phyloP scores from a whole-genome alignment of 2,113 vertebrate genomes.

The Chaenocephalus aceratus region DNA sequence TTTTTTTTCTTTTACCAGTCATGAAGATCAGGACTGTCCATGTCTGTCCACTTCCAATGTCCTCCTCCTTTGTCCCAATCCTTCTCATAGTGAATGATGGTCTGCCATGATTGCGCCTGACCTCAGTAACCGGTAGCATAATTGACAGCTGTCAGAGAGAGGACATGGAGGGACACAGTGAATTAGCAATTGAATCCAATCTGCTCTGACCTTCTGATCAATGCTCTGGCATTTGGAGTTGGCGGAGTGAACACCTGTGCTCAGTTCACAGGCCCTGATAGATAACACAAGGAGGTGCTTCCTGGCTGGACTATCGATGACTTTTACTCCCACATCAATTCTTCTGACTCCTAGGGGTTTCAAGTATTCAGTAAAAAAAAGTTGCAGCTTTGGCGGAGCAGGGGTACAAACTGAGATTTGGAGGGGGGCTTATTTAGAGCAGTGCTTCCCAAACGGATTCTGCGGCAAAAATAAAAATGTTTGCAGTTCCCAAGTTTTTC shows the following conservation, averaged over 20 bases:
- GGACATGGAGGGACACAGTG: slow-evolving; percentile 21
- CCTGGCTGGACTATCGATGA: slow-evolving; percentile 45
- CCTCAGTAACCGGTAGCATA: slow-evolving; percentile 33
- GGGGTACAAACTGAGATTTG: slow-evolving; percentile 27
- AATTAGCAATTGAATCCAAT: slow-evolving; percentile 58
- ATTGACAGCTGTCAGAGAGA: slow-evolving; percentile 55
- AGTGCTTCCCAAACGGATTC: too few species aligned
- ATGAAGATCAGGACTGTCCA: not conserved
- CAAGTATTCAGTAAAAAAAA: slow-evolving; percentile 25
- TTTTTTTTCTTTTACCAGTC: not conserved
- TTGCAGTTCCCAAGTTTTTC: too few species aligned
- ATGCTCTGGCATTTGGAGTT: slow-evolving; percentile 51
- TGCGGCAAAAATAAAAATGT: too few species aligned
- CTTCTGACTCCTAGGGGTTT: slow-evolving; percentile 19
- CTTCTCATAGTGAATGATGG: too few species aligned
- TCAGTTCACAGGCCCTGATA: slow-evolving; percentile 30
- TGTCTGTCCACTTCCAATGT: not conserved
- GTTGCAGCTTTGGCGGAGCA: slow-evolving; percentile 11
- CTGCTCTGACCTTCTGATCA: slow-evolving; percentile 61
- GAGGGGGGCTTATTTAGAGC: not conserved
- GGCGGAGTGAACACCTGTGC: slow-evolving; percentile 34
- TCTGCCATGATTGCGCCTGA: slow-evolving; percentile 34
- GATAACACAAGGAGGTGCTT: slow-evolving; percentile 22
- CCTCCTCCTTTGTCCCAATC: not conserved
- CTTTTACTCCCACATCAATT: slow-evolving; percentile 57